phyloP scores from a whole-genome alignment of 1,140 invertebrate species.

The Tigriopus japonicus region DNA sequence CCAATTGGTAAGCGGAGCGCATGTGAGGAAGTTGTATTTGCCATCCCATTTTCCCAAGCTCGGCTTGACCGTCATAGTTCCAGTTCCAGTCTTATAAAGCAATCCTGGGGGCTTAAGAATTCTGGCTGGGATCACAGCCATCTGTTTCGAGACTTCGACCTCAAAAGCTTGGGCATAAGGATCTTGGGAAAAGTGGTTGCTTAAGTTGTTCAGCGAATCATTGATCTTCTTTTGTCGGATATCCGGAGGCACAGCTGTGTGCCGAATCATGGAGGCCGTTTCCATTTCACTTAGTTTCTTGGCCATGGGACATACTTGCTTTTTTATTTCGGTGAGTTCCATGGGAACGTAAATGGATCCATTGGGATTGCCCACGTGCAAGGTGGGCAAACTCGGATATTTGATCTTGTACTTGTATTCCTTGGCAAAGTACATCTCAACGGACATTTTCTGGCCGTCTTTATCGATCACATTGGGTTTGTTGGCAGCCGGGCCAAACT shows the following conservation, averaged over 20 bases:
- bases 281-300: slow-evolving; percentile 6
- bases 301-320: not conserved
- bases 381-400: slow-evolving; percentile 3
- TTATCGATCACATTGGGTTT: not conserved
- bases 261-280: not conserved
- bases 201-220: not conserved
- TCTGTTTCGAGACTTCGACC: not conserved
- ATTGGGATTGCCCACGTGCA: slow-evolving; percentile 9
- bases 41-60: not conserved
- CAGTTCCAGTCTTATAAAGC: not conserved
- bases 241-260: slow-evolving; percentile 1
- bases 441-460: slow-evolving; percentile 5
- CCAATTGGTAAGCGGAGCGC: not conserved
- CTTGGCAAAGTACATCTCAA: not conserved
- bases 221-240: slow-evolving; percentile 7
- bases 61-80: not conserved
- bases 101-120: slow-evolving; percentile 1
- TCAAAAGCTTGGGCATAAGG: not conserved
- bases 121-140: not conserved
- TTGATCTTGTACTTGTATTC: not conserved
- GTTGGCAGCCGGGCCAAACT: not conserved
- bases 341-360: slow-evolving; percentile 10
- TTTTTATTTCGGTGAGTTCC: slow-evolving; percentile 5
- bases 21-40: not conserved
- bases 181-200: not conserved